phyloP scores from a whole-genome alignment of 2,113 vertebrate species.

The Fulica atra region DNA sequence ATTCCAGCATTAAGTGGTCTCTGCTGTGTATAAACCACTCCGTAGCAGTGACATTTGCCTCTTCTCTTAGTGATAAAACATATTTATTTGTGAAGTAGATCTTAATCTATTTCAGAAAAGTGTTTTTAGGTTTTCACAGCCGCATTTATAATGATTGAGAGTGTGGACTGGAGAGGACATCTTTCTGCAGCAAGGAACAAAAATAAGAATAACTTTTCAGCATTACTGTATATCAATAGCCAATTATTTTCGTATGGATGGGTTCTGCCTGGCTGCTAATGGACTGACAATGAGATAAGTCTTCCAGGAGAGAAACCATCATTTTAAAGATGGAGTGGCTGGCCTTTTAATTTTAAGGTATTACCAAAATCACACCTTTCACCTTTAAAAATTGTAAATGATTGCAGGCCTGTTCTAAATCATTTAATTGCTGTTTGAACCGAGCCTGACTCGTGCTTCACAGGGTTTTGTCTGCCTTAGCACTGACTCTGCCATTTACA shows the following conservation, averaged over 20 bases:
- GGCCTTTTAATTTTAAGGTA: conserved; percentile 69
- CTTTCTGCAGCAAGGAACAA: conserved; percentile 15
- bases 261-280: conserved; percentile 64
- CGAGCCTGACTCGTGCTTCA: background rate
- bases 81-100: conserved; percentile 32
- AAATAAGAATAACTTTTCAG: conserved; percentile 58
- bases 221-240: conserved; percentile 52
- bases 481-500: background rate
- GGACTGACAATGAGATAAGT: conserved; percentile 60
- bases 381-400: conserved; percentile 66
- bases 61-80: background rate
- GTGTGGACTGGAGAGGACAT: background rate
- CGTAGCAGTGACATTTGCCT: background rate
- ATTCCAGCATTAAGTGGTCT: background rate
- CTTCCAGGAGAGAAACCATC: conserved; percentile 52
- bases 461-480: conserved; percentile 39
- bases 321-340: conserved; percentile 44
- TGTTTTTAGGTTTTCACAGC: conserved; percentile 5
- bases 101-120: conserved; percentile 23
- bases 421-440: conserved; percentile 48
- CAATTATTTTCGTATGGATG: conserved; percentile 67
- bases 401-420: conserved; percentile 6
- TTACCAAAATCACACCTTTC: conserved; percentile 68
- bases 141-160: conserved; percentile 47
- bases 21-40: background rate